A percentile compares a stretch with the other conserved stretches of the same genome.
These are phyloP conservation scores for Tympanoctomys barrerae DNA, from an alignment of 2,797 vertebrate genomes.

Conservation along the genomic window DNA sequence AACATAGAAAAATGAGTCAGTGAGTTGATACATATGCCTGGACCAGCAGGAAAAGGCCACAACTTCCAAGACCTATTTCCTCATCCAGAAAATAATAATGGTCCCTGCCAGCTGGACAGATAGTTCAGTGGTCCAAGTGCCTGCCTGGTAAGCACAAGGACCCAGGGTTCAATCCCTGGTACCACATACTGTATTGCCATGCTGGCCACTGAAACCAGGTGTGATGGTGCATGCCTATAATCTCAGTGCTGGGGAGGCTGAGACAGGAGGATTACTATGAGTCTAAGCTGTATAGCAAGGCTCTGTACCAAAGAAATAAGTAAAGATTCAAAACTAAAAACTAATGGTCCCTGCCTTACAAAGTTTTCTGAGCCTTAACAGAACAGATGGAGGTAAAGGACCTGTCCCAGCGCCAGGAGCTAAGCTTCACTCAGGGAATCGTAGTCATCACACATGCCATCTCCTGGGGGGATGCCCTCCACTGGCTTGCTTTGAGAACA, in stretches of 20 bases:
- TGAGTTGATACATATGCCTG: not conserved
- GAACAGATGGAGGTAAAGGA: not conserved
- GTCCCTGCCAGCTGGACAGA: not conserved
- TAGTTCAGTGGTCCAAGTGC: too few species aligned
- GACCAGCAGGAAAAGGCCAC: not conserved
- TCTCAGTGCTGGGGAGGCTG: too few species aligned
- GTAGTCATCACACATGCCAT: not conserved
- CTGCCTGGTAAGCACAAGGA: too few species aligned
- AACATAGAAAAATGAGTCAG: not conserved
- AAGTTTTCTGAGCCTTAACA: slow-evolving; percentile 7
- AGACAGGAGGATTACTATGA: too few species aligned
- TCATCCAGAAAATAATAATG: not conserved
- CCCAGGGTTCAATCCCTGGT: too few species aligned
- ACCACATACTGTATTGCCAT: too few species aligned
- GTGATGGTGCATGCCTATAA: too few species aligned
- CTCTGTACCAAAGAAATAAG: too few species aligned
- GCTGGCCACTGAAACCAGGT: too few species aligned
- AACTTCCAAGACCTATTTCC: not conserved
- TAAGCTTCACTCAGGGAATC: not conserved
- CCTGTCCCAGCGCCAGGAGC: not conserved
- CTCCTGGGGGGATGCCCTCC: not conserved
- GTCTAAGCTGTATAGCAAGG: too few species aligned
- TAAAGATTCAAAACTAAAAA: not conserved
- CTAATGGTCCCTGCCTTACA: not conserved
- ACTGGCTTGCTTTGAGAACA: not conserved